These are phyloP conservation scores for Apostichopus parvimensis DNA, from an alignment of 35 echinoderm and acorn worm species.

Conservation along the genomic window DNA sequence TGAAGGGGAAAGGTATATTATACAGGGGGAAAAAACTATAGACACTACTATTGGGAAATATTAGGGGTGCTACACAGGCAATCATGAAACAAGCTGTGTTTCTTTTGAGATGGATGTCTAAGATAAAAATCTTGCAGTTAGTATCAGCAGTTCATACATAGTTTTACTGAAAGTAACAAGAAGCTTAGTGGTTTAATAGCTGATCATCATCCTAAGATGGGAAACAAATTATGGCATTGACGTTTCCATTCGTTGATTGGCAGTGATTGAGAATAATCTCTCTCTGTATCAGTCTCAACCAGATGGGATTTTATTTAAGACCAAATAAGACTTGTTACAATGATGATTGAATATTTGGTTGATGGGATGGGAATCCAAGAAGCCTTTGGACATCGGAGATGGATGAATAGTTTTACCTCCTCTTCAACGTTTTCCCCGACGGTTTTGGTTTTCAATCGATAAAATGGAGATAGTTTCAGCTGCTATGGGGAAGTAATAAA, in stretches of 20 bases:
- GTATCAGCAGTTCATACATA: too few species aligned
- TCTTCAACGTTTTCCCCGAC: not conserved
- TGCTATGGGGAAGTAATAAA: not conserved
- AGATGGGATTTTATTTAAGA: slow-evolving; percentile 3
- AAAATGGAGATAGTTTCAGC: not conserved
- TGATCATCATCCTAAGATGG: not conserved
- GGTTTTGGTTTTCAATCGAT: slow-evolving; percentile 4
- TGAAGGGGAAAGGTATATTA: too few species aligned
- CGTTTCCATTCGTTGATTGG: not conserved
- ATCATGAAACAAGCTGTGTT: too few species aligned
- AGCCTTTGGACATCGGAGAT: not conserved
- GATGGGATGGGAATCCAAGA: not conserved
- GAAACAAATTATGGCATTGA: not conserved
- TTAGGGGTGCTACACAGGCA: too few species aligned
- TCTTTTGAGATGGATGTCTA: too few species aligned
- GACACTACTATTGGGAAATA: too few species aligned
- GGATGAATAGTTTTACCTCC: not conserved
- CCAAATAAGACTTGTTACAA: not conserved
- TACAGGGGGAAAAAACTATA: too few species aligned
- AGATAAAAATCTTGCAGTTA: too few species aligned
- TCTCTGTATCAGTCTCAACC: not conserved
- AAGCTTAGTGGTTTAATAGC: too few species aligned
- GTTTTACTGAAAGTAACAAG: too few species aligned
- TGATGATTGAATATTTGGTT: slow-evolving; percentile 1
- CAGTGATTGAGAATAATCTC: not conserved